phyloP scores from a whole-genome alignment of 2,888 invertebrate species.

The Nymphalis c-album region DNA sequence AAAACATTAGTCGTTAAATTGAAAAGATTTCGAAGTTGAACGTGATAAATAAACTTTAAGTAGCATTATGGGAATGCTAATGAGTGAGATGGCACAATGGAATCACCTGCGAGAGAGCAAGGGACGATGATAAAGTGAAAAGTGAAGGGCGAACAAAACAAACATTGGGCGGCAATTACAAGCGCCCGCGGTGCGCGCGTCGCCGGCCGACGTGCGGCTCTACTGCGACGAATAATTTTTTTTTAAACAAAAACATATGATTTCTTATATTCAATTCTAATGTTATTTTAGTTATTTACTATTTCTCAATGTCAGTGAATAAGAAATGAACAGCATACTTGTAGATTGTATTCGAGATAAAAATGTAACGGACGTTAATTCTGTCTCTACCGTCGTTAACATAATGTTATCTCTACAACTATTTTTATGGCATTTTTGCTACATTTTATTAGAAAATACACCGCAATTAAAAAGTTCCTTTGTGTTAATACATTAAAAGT shows the following conservation, averaged over 20 bases:
- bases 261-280: no score
- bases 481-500: no score
- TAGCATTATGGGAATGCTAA: conserved; percentile 51
- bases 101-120: conserved; percentile 17
- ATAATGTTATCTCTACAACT: not conserved
- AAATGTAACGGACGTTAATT: not conserved
- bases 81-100: conserved; percentile 39
- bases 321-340: not conserved
- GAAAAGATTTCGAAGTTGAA: conserved; percentile 52
- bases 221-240: conserved; percentile 49
- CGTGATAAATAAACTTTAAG: conserved; percentile 67
- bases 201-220: conserved; percentile 55
- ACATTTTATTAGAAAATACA: no score
- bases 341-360: not conserved
- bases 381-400: not conserved
- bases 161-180: conserved; percentile 71
- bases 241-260: conserved; percentile 7
- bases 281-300: not conserved
- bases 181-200: conserved; percentile 62
- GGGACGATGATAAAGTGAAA: conserved; percentile 44
- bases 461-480: no score
- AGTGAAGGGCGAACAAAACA: conserved; percentile 67
- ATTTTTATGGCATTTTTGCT: no score
- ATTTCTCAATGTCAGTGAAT: no score
- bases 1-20: conserved; percentile 41